A percentile compares a stretch with the other conserved stretches of the same genome.
phyloP scores from a whole-genome alignment of 1,140 invertebrate species.

The Drosophila azteca region DNA sequence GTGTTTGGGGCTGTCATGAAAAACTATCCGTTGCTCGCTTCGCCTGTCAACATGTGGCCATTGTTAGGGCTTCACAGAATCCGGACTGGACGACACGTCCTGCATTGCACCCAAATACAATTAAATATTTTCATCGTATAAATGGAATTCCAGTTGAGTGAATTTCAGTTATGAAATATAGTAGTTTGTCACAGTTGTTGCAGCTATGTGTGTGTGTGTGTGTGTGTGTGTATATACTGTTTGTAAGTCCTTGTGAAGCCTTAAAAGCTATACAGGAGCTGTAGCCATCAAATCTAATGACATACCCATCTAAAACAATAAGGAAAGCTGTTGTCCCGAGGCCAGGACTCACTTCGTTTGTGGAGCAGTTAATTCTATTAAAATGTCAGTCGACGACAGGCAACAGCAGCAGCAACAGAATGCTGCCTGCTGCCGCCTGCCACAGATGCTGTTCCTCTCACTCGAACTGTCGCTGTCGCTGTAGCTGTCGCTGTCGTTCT shows the following conservation, averaged over 20 bases:
- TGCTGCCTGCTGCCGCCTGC: conserved; percentile 32
- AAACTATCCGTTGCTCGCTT: conserved; percentile 13
- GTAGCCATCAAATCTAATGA: conserved; percentile 55
- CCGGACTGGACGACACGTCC: conserved; percentile 7
- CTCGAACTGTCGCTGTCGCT: conserved; percentile 2
- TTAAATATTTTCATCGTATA: conserved; percentile 42
- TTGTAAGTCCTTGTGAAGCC: not conserved
- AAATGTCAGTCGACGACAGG: conserved; percentile 53
- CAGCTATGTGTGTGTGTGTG: not conserved
- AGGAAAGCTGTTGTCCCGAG: not conserved
- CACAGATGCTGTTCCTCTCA: not conserved
- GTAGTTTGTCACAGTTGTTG: conserved; percentile 29
- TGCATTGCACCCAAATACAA: conserved; percentile 54
- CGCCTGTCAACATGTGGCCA: conserved; percentile 19
- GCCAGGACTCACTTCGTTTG: conserved; percentile 10
- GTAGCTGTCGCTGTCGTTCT: conserved; percentile 19
- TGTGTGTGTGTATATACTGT: too few relatives aligned
- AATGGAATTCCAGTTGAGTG: conserved; percentile 39
- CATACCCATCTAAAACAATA: conserved; percentile 66
- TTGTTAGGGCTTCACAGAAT: conserved; percentile 20
- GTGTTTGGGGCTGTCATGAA: conserved; percentile 28
- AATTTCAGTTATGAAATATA: conserved; percentile 40
- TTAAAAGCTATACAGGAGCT: conserved; percentile 26
- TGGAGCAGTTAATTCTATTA: conserved; percentile 71
- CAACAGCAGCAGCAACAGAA: conserved; percentile 4